These are phyloP conservation scores for Tenthredo mesomela DNA, from an alignment of 2,888 invertebrate species.

Conservation along the genomic window DNA sequence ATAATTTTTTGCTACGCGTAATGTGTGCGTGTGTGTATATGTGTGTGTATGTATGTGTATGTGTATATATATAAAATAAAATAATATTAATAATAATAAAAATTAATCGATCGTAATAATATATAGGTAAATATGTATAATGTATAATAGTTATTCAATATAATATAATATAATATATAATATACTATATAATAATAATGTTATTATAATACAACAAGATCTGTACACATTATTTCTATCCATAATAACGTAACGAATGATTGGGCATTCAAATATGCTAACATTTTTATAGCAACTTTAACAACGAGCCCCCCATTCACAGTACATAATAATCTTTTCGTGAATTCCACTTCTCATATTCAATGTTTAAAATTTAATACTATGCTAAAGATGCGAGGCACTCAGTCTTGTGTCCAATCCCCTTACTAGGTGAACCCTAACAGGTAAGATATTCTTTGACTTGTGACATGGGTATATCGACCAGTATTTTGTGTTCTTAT, in stretches of 20 bases:
- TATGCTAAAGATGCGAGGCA: conserved; percentile 66
- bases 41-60: conserved; percentile 51
- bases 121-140: conserved; percentile 71
- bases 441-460: conserved; percentile 42
- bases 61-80: conserved; percentile 66
- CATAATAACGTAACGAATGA: conserved; percentile 65
- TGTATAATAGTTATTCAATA: conserved; percentile 62
- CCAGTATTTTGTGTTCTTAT: neutral
- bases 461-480: conserved; percentile 18
- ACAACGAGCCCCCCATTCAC: conserved; percentile 60
- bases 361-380: conserved; percentile 56
- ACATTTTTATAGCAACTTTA: conserved; percentile 64
- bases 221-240: conserved; percentile 70
- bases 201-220: conserved; percentile 68
- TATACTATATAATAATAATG: conserved; percentile 62
- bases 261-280: conserved; percentile 62
- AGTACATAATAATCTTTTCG: conserved; percentile 30
- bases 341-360: conserved; percentile 48
- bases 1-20: conserved; percentile 61
- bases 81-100: conserved; percentile 65
- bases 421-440: conserved; percentile 61
- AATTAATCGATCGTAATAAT: conserved; percentile 64
- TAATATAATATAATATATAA: conserved; percentile 56
- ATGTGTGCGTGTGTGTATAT: conserved; percentile 27
- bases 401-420: conserved; percentile 72